Conservation (phyloP, 1,140 invertebrate species). For the Drosophila trapezifrons region DNA sequence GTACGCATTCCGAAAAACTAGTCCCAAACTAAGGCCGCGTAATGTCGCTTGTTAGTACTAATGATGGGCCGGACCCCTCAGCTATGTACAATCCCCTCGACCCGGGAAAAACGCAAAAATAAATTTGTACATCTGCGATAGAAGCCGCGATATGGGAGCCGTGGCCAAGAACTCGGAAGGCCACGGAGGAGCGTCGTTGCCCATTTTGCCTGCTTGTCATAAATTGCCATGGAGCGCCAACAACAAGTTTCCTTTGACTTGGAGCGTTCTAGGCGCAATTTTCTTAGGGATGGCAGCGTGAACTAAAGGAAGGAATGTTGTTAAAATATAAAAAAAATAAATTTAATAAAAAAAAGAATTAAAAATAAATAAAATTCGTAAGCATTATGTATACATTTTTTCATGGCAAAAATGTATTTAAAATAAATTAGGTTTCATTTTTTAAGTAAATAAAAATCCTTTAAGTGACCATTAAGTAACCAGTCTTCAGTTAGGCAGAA, state of each 20-base stretch:
- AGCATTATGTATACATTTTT: background rate
- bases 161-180: slow-evolving; percentile 42
- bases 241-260: slow-evolving; percentile 57
- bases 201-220: slow-evolving; percentile 75
- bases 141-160: slow-evolving; percentile 67
- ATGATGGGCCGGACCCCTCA: slow-evolving; percentile 57
- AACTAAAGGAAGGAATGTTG: background rate
- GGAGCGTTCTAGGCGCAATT: slow-evolving; percentile 3
- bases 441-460: background rate
- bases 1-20: slow-evolving; percentile 63
- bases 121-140: slow-evolving; percentile 77
- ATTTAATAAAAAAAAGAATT: too few species aligned
- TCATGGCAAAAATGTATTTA: background rate
- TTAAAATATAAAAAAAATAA: background rate
- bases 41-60: slow-evolving; percentile 81
- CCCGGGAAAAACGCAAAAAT: slow-evolving; percentile 55
- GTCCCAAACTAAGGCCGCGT: slow-evolving; percentile 57
- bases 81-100: background rate
- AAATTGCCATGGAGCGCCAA: slow-evolving; percentile 71
- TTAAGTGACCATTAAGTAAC: too few species aligned
- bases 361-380: background rate
- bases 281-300: slow-evolving; percentile 35
- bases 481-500: too few species aligned
- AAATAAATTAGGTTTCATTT: too few species aligned
- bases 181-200: slow-evolving; percentile 37